Percentiles rank a stretch among this genome's conserved stretches.
phyloP scores from a whole-genome alignment of 2,888 invertebrate species.

The Sesia bembeciformis region DNA sequence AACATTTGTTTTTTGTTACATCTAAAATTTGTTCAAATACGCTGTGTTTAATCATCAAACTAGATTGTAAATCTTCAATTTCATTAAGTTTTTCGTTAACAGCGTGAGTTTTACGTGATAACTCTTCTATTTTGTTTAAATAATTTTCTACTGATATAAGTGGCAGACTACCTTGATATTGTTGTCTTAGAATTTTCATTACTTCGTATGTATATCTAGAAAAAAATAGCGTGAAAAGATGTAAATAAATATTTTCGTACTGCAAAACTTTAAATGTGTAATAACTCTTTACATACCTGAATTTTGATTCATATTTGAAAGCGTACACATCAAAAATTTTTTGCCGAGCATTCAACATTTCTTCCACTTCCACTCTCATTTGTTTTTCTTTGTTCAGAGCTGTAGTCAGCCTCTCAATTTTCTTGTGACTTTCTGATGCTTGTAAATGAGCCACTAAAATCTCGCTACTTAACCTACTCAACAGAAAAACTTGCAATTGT shows the following conservation, averaged over 20 bases:
- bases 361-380: constrained; percentile 45
- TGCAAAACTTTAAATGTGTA: neutral
- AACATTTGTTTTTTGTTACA: constrained; percentile 40
- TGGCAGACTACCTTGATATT: constrained; percentile 60
- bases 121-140: constrained; percentile 40
- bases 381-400: constrained; percentile 51
- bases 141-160: constrained; percentile 48
- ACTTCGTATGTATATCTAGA: constrained; percentile 50
- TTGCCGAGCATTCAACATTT: constrained; percentile 47
- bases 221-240: constrained; percentile 11
- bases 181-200: constrained; percentile 47
- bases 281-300: constrained; percentile 29
- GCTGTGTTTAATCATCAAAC: constrained; percentile 47
- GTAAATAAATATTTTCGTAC: neutral
- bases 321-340: constrained; percentile 57
- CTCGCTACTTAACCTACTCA: constrained; percentile 59
- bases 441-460: constrained; percentile 67
- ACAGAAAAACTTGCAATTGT: neutral
- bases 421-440: constrained; percentile 50
- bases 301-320: constrained; percentile 48
- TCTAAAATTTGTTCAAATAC: constrained; percentile 53
- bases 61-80: constrained; percentile 46
- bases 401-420: constrained; percentile 45
- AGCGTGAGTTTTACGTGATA: constrained; percentile 34
- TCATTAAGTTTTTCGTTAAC: constrained; percentile 45